Evolutionary conservation across 1,140 invertebrate genomes (phyloP).

Genomic region (Zelostemma sp.): DNA sequence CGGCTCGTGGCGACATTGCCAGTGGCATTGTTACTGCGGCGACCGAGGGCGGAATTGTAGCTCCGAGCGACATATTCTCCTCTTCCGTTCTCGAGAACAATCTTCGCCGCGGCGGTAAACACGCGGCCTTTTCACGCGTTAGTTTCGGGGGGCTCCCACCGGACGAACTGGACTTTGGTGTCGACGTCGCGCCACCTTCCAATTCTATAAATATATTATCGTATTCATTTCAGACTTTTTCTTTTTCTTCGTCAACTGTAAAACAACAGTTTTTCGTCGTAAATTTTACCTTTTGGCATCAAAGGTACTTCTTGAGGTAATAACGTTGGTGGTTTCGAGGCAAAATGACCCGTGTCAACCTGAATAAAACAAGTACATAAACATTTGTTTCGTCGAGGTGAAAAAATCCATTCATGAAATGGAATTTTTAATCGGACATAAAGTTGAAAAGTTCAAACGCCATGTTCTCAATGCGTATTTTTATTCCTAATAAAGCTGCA

Average conservation of each 20-base stretch:
- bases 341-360: conserved; percentile 59
- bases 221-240: neutral
- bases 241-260: too few relatives aligned
- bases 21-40: conserved; percentile 43
- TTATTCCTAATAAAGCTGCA: too few relatives aligned
- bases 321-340: conserved; percentile 44
- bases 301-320: conserved; percentile 46
- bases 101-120: conserved; percentile 63
- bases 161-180: conserved; percentile 58
- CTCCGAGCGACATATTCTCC: conserved; percentile 57
- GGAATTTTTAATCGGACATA: too few relatives aligned
- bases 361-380: conserved; percentile 21
- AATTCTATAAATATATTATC: conserved; percentile 40
- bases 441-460: too few relatives aligned
- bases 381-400: too few relatives aligned
- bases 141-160: conserved; percentile 70
- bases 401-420: too few relatives aligned
- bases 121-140: conserved; percentile 63
- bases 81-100: conserved; percentile 71
- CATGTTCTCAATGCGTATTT: too few relatives aligned
- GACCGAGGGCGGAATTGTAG: conserved; percentile 45
- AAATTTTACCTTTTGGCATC: conserved; percentile 57
- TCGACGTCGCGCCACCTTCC: conserved; percentile 59
- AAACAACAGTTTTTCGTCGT: too few relatives aligned
- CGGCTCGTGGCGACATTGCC: conserved; percentile 61